Percentiles rank a stretch among this genome's conserved stretches.
Evolutionary conservation across 2,113 vertebrate species (phyloP).

Genomic region (Notothenia rossii): DNA sequence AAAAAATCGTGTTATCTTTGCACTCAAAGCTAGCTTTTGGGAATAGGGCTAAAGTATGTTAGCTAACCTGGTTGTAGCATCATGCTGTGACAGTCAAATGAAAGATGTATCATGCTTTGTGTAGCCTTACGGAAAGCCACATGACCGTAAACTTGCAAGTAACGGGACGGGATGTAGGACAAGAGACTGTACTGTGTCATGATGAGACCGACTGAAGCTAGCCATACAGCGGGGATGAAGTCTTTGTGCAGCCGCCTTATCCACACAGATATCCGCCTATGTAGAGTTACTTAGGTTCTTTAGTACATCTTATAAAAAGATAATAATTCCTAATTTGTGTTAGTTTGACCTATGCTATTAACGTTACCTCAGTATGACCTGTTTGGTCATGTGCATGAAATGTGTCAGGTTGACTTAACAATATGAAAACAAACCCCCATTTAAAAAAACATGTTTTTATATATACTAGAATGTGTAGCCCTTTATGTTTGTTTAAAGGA

Average conservation of each 20-base stretch:
- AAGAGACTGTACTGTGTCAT: constrained; percentile 38
- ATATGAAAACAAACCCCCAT: too few relatives aligned
- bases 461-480: too few relatives aligned
- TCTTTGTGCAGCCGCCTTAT: neutral
- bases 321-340: neutral
- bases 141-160: constrained; percentile 50
- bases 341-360: neutral
- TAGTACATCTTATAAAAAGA: neutral
- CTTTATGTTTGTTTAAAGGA: too few relatives aligned
- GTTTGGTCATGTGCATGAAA: constrained; percentile 18
- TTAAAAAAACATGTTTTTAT: too few relatives aligned
- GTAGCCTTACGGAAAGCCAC: constrained; percentile 25
- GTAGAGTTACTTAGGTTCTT: neutral
- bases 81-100: neutral
- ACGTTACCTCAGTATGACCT: neutral
- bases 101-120: constrained; percentile 39
- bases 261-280: neutral
- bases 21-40: neutral
- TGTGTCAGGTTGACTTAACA: neutral
- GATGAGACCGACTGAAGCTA: constrained; percentile 41
- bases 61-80: neutral
- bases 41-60: neutral
- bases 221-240: constrained; percentile 11
- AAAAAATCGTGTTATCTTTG: constrained; percentile 25
- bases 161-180: constrained; percentile 71